Conservation (phyloP, 2,113 vertebrate genomes). For the Hippocampus mohnikei region DNA sequence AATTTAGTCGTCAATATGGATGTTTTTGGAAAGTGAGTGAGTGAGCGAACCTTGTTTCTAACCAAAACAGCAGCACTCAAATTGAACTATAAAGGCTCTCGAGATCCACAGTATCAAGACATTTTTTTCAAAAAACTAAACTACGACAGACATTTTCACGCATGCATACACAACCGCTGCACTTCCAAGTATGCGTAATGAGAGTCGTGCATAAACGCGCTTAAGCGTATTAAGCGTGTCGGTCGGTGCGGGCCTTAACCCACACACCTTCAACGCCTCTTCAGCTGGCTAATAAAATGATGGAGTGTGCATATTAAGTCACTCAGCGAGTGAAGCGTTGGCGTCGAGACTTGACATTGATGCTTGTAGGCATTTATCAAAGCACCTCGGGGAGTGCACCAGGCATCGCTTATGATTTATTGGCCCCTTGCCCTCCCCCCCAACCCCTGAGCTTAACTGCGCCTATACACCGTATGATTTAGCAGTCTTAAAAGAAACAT, state of each 20-base stretch:
- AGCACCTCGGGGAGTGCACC: constrained; percentile 11
- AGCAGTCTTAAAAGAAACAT: neutral
- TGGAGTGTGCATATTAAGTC: constrained; percentile 22
- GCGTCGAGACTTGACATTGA: constrained; percentile 28
- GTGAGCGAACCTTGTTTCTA: too few relatives aligned
- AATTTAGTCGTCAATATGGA: too few relatives aligned
- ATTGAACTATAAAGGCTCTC: too few relatives aligned
- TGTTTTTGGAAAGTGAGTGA: too few relatives aligned
- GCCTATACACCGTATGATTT: neutral
- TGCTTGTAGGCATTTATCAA: constrained; percentile 23
- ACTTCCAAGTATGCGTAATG: neutral
- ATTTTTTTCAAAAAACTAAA: neutral
- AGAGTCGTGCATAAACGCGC: neutral
- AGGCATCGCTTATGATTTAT: constrained; percentile 17
- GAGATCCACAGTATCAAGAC: too few relatives aligned
- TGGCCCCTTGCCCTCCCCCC: neutral
- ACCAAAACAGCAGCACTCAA: too few relatives aligned
- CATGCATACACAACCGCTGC: neutral
- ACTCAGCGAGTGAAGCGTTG: constrained; percentile 17
- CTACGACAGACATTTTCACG: neutral
- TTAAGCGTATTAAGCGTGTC: neutral
- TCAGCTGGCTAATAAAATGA: constrained; percentile 33
- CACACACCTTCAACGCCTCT: neutral
- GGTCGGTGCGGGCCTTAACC: neutral
- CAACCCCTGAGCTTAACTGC: neutral